Conservation (phyloP, 1,140 invertebrate species). For the Tribolium madens region DNA sequence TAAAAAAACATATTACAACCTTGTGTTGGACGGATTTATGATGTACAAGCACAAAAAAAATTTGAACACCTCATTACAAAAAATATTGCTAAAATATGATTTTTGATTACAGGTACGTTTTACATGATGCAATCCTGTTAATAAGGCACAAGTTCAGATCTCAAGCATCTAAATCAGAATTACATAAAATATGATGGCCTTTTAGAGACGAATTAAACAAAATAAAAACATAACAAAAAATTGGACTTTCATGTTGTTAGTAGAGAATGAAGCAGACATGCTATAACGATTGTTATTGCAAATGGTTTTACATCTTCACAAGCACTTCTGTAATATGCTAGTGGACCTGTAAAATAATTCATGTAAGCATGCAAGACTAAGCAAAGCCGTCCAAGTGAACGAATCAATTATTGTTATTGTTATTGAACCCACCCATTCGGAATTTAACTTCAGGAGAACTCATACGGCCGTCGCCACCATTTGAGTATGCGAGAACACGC, state of each 20-base stretch:
- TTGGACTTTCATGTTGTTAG: constrained; percentile 12
- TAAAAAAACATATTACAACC: constrained; percentile 20
- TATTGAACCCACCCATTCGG: constrained; percentile 77
- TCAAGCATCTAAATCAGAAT: background rate
- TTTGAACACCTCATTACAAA: constrained; percentile 2
- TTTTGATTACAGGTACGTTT: constrained; percentile 35
- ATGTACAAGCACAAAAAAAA: background rate
- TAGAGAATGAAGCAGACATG: constrained; percentile 32
- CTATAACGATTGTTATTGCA: constrained; percentile 19
- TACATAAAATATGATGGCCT: background rate
- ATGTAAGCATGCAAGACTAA: constrained; percentile 22
- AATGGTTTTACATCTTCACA: constrained; percentile 29
- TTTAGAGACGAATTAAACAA: background rate
- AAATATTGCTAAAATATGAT: constrained; percentile 12
- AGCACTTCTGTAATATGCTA: constrained; percentile 36
- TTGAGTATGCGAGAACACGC: constrained; percentile 91
- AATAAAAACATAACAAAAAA: constrained; percentile 13
- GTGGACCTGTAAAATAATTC: constrained; percentile 39
- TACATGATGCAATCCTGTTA: constrained; percentile 17
- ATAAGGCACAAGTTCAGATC: constrained; percentile 30
- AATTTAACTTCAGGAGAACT: constrained; percentile 91
- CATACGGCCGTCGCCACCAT: constrained; percentile 96
- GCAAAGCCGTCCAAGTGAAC: background rate
- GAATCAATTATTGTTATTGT: background rate
- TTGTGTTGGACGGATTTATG: constrained; percentile 27